Evolutionary conservation across 2,113 vertebrate species (phyloP), one percentile per base, ranked within the genome.

Genomic region (Platanista minor): DNA sequence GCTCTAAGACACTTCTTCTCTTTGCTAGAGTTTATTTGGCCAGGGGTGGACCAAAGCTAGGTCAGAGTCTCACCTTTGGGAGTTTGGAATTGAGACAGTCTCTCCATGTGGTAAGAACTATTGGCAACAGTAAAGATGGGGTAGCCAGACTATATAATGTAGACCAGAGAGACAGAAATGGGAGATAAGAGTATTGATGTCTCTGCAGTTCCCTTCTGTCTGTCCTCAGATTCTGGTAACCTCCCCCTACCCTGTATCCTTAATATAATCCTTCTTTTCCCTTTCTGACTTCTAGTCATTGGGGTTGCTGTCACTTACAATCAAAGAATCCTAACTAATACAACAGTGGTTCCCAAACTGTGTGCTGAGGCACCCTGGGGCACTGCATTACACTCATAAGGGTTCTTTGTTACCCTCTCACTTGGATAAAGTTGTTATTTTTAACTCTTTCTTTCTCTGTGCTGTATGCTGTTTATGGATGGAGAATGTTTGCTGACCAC

Each of bases 1-100:
- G 62, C 31, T 85, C 15, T 18, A 82, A 78, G 46, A 74, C 29
- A 87, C 23, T 21, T 71, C 74, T 97, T 9, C 21, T 57, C 43
- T 95, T 64, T 36, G 57, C 61, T 81, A n/a, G 61, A 78, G 66
- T 52, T 87, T 39, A 87, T 29, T 36, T 88, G 71, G 52, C 59
- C 25, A 33, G 17, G 9, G 14, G 39, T 72, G 21, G 43, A 27
- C 43, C n/a, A 77, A 64, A 54, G 3, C 43, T 52, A 43, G 39
- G 83, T 87, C 29, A 77, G 78, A 69, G 20, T 36, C 57, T 96
- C 43, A 36, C 25, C 39, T 64, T 25, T 39, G 36, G 25, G 74
- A 33, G 59, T 69, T 1, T 33, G 61, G n/a, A 77, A 88, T 27
- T 15, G 27, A 72, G 86, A 57, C 4, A 33, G n/a, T 52, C 43